Percentiles rank a stretch among this genome's conserved stretches.
These are phyloP conservation scores for Sinocyclocheilus grahami DNA, from an alignment of 2,113 vertebrate genomes.

Conservation along the genomic window DNA sequence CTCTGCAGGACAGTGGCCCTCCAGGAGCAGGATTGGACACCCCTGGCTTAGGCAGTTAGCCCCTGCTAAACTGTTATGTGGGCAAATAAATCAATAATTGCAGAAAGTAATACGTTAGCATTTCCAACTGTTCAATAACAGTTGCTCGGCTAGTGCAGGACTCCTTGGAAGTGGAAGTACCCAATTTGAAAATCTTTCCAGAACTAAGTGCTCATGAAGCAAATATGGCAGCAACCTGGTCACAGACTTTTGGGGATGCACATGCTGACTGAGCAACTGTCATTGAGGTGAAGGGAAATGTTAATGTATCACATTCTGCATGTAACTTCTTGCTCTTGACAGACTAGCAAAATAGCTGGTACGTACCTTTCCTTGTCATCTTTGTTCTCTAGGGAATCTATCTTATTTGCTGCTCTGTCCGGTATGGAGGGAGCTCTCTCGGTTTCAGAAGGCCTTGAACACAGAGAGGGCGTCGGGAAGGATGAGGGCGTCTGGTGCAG, in stretches of 20 bases:
- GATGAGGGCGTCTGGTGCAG: slow-evolving; percentile 53
- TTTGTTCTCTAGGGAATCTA: slow-evolving; percentile 41
- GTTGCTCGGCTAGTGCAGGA: neutral
- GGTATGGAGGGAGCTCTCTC: slow-evolving; percentile 22
- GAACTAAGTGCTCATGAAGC: neutral
- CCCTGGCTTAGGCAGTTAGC: neutral
- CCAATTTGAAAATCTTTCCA: neutral
- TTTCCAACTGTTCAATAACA: neutral
- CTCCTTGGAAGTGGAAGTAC: neutral
- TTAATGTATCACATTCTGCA: neutral
- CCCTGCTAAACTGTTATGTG: neutral
- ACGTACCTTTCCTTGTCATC: slow-evolving; percentile 54
- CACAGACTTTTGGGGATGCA: neutral
- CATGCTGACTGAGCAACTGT: neutral
- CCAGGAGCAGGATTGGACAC: too few species aligned
- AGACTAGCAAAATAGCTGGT: neutral
- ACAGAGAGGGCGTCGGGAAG: slow-evolving; percentile 49
- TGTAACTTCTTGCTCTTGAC: too few species aligned
- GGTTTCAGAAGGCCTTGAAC: slow-evolving; percentile 44
- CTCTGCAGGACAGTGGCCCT: neutral
- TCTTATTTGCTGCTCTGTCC: slow-evolving; percentile 37
- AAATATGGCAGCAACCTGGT: neutral
- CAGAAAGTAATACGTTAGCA: neutral
- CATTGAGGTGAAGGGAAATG: neutral
- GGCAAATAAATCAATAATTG: neutral